A percentile compares a stretch with the other conserved stretches of the same genome.
phyloP scores from a whole-genome alignment of 2,888 invertebrate genomes.

The Rotaria macrura region DNA sequence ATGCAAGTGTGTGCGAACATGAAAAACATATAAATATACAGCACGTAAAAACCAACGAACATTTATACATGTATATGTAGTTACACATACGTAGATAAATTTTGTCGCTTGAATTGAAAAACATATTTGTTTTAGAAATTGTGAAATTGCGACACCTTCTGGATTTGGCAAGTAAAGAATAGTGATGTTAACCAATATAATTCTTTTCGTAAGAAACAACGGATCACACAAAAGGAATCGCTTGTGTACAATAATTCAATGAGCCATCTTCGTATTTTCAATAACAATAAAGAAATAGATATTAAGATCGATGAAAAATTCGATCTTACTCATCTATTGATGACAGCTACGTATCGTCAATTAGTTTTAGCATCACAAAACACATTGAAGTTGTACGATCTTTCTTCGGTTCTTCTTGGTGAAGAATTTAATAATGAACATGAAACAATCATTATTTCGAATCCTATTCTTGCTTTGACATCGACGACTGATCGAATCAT shows the following conservation, averaged over 20 bases:
- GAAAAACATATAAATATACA: too few relatives aligned
- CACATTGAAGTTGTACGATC: background rate
- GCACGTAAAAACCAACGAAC: too few relatives aligned
- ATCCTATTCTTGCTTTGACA: background rate
- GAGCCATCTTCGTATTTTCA: background rate
- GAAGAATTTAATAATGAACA: background rate
- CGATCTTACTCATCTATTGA: background rate
- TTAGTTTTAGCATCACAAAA: background rate
- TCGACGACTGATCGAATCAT: background rate
- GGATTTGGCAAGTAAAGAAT: background rate
- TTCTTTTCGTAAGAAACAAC: background rate
- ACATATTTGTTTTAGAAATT: background rate
- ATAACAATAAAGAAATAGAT: background rate
- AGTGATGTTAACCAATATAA: background rate
- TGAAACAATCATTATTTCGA: background rate
- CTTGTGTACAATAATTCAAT: background rate
- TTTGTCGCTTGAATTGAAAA: too few relatives aligned
- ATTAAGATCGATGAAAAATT: background rate
- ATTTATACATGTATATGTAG: too few relatives aligned
- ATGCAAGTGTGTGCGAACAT: background rate
- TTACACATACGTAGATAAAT: background rate
- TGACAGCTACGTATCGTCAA: background rate
- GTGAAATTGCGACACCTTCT: background rate
- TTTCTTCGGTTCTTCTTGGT: background rate
- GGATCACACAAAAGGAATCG: background rate